Evolutionary conservation across 2,888 invertebrate species (phyloP).

Genomic region (Drosophila putrida): DNA sequence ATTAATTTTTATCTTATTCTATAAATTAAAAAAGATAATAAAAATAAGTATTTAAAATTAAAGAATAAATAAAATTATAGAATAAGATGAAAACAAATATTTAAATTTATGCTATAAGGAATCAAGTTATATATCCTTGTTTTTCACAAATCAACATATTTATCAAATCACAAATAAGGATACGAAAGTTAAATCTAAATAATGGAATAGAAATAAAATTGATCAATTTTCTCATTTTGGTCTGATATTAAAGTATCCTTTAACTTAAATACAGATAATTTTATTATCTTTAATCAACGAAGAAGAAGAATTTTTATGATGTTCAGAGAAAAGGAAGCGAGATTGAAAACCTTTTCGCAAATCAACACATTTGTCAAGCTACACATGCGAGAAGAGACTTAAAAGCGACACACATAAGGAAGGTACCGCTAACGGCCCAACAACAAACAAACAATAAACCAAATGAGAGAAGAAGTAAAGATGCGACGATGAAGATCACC

Average conservation of each 20-base stretch:
- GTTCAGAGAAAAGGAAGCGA: constrained; percentile 3
- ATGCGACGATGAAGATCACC: constrained; percentile 59
- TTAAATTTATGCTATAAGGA: no score
- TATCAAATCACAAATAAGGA: no score
- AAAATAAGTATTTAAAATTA: no score
- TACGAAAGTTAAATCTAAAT: no score
- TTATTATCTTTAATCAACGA: background rate
- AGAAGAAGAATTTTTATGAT: background rate
- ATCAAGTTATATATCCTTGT: no score
- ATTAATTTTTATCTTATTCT: no score
- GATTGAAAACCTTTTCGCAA: constrained; percentile 48
- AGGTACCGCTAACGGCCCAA: constrained; percentile 7
- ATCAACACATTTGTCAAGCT: constrained; percentile 70
- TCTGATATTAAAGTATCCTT: background rate
- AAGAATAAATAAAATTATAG: no score
- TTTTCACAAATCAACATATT: no score
- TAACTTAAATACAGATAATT: background rate
- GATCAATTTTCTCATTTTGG: background rate
- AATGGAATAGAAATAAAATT: background rate
- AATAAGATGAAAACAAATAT: no score
- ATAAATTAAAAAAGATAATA: no score
- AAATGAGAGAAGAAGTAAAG: constrained; percentile 10
- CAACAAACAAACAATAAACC: background rate
- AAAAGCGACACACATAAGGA: constrained; percentile 7
- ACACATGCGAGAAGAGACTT: constrained; percentile 45